Conservation (phyloP, 2,888 invertebrate genomes). For the Sphecodes monilicornis region DNA sequence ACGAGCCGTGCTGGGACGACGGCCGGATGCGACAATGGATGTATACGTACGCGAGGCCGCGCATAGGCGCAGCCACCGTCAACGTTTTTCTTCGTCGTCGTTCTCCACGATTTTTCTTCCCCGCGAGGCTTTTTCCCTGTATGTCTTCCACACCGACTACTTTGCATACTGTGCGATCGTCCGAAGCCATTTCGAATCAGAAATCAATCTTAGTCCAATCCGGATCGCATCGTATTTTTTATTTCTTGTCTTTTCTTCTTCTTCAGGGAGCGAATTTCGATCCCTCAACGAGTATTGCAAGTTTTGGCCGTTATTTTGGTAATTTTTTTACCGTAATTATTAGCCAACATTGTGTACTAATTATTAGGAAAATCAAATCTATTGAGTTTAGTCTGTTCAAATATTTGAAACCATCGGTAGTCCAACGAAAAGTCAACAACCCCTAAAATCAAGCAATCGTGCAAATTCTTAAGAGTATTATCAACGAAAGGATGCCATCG, state of each 20-base stretch:
- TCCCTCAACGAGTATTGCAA: no score
- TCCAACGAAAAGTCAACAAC: no score
- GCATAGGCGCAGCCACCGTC: slow-evolving; percentile 38
- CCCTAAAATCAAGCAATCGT: no score
- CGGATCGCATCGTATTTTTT: not conserved
- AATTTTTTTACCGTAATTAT: no score
- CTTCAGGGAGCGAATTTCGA: no score
- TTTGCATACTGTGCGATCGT: not conserved
- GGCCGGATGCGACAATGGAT: slow-evolving; percentile 52
- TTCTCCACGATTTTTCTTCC: not conserved
- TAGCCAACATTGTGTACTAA: no score
- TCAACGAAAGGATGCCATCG: no score
- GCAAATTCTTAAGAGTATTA: no score
- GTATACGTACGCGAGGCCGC: slow-evolving; percentile 17
- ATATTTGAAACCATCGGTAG: no score
- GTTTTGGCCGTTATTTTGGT: no score
- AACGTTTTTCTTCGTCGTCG: slow-evolving; percentile 12
- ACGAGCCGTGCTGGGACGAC: slow-evolving; percentile 51
- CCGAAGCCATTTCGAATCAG: not conserved
- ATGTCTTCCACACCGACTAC: not conserved
- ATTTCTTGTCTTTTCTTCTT: not conserved
- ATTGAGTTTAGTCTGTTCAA: no score
- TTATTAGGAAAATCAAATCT: no score
- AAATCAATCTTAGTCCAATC: not conserved
- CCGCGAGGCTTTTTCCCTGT: not conserved